Evolutionary conservation across 2,888 invertebrate species (phyloP).

Genomic region (Drosophila lacicola): DNA sequence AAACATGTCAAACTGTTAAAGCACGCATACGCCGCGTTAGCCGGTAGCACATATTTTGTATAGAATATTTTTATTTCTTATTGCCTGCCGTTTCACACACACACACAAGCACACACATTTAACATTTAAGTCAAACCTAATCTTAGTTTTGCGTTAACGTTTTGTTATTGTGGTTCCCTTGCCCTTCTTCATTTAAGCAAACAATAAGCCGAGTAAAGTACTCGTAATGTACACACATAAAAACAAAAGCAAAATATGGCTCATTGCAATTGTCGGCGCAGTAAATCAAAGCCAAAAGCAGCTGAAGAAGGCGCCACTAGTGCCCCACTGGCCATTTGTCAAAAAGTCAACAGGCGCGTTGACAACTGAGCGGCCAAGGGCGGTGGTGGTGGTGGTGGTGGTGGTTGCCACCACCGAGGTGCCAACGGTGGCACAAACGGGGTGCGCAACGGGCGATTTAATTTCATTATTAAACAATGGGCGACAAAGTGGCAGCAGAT

Average conservation of each 20-base stretch:
- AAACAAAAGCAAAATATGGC: slow-evolving; percentile 49
- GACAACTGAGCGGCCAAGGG: slow-evolving; percentile 59
- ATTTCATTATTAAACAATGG: slow-evolving; percentile 79
- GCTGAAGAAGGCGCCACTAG: slow-evolving; percentile 41
- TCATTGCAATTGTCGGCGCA: slow-evolving; percentile 67
- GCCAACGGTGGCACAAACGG: neutral
- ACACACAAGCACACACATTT: no score
- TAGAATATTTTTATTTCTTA: slow-evolving; percentile 46
- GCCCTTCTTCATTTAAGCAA: slow-evolving; percentile 12
- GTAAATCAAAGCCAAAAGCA: slow-evolving; percentile 63
- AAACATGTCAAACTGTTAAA: neutral
- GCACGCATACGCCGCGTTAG: slow-evolving; percentile 50
- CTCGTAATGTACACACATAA: slow-evolving; percentile 15
- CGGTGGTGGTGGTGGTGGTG: slow-evolving; percentile 7
- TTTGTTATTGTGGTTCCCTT: slow-evolving; percentile 7
- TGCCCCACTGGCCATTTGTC: slow-evolving; percentile 67
- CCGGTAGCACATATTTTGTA: slow-evolving; percentile 30
- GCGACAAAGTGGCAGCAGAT: slow-evolving; percentile 79
- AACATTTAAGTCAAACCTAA: slow-evolving; percentile 33
- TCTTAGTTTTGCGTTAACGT: slow-evolving; percentile 48
- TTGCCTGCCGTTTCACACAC: slow-evolving; percentile 63
- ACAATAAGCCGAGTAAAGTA: slow-evolving; percentile 37
- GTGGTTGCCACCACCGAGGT: slow-evolving; percentile 6
- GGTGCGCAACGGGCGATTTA: slow-evolving; percentile 58
- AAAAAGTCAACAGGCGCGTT: slow-evolving; percentile 78